Percentiles rank a stretch among this genome's conserved stretches.
phyloP scores from a whole-genome alignment of 2,888 invertebrate species.

The Aleiodes alternator region DNA sequence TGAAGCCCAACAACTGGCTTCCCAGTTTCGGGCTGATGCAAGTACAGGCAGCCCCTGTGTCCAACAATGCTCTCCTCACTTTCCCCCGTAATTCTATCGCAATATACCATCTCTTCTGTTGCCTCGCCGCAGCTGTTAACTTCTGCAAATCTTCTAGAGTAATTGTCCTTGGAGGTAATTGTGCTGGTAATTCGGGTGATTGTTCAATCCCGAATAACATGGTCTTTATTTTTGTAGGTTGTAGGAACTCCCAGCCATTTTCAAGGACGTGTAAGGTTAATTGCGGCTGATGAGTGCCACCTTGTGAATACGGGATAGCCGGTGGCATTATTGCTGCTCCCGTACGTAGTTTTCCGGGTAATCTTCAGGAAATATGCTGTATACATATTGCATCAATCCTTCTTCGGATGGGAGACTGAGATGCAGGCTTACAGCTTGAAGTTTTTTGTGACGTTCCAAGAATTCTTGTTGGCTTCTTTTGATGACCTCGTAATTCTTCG shows the following conservation, averaged over 20 bases:
- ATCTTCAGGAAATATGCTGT: neutral
- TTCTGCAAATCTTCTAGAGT: neutral
- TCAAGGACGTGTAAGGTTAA: neutral
- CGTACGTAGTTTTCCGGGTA: neutral
- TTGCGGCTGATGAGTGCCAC: neutral
- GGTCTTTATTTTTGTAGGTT: neutral
- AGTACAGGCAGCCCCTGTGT: neutral
- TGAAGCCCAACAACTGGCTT: neutral
- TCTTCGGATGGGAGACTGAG: too few species aligned
- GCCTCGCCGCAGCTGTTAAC: neutral
- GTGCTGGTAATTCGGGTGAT: too few species aligned
- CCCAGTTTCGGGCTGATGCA: neutral
- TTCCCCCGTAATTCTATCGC: neutral
- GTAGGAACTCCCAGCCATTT: neutral
- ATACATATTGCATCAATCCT: neutral
- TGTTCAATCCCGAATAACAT: too few species aligned
- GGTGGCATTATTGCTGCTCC: conserved; percentile 10
- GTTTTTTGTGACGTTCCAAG: too few species aligned
- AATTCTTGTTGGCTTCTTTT: too few species aligned
- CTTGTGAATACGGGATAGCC: neutral
- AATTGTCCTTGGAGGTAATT: too few species aligned
- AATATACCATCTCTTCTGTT: neutral
- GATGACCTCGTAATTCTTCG: too few species aligned
- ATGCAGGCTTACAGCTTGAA: too few species aligned
- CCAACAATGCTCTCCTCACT: neutral